Percentiles rank a stretch among this genome's conserved stretches.
Conservation (phyloP, 2,888 invertebrate species). For the Chrysomela aeneicollis region DNA sequence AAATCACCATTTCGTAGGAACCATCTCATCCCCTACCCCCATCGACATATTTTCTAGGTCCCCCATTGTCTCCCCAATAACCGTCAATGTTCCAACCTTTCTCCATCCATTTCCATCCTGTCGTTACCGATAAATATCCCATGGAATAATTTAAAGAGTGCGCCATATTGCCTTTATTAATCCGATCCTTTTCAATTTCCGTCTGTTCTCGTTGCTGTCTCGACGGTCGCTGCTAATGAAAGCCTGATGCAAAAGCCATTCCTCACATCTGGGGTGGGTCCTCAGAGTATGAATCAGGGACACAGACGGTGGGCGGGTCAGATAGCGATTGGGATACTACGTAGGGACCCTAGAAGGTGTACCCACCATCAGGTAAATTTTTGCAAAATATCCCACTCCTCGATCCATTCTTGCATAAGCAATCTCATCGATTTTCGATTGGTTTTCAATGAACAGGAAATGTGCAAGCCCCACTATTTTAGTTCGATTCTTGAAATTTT, state of each 20-base stretch:
- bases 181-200: conserved; percentile 31
- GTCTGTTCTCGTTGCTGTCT: conserved; percentile 1
- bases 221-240: neutral
- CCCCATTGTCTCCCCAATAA: neutral
- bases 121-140: conserved; percentile 21
- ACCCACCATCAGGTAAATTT: too few relatives aligned
- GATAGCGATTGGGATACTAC: too few relatives aligned
- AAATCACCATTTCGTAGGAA: neutral
- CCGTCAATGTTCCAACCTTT: neutral
- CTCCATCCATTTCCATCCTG: neutral
- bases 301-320: too few relatives aligned
- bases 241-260: neutral
- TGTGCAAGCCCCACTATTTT: too few relatives aligned
- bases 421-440: too few relatives aligned
- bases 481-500: too few relatives aligned
- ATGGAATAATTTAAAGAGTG: conserved; percentile 27
- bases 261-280: neutral
- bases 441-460: too few relatives aligned
- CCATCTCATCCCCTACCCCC: neutral
- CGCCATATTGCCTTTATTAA: conserved; percentile 30
- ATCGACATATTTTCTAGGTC: too few relatives aligned
- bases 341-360: too few relatives aligned
- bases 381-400: too few relatives aligned
- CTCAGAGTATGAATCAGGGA: neutral
- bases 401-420: too few relatives aligned